Conservation (phyloP, 2,888 invertebrate genomes). For the Leptinotarsa juncta region DNA sequence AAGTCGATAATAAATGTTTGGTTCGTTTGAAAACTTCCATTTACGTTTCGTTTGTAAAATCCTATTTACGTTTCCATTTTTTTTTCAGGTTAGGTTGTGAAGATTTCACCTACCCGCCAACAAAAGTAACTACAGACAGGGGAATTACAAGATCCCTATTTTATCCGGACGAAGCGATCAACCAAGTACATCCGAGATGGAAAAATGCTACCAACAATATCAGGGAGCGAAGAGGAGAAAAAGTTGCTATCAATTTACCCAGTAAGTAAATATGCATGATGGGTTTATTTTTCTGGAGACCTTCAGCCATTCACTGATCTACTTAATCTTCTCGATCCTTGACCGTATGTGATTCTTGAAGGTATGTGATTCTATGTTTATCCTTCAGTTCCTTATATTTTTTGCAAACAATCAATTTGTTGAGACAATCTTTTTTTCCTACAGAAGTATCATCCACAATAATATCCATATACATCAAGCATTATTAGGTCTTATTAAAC, state of each 20-base stretch:
- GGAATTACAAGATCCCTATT: constrained; percentile 87
- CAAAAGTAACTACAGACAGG: constrained; percentile 76
- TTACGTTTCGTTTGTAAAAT: not conserved
- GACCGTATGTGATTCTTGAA: no score
- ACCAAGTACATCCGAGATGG: constrained; percentile 94
- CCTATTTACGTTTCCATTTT: no score
- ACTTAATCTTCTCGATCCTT: no score
- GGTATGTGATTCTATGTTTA: no score
- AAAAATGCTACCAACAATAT: constrained; percentile 94
- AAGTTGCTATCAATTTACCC: constrained; percentile 94
- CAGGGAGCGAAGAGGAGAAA: constrained; percentile 89
- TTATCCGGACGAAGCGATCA: constrained; percentile 96
- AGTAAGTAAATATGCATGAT: not conserved
- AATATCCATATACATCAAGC: no score
- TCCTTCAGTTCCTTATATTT: no score
- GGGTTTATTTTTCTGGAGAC: no score
- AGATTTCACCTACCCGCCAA: constrained; percentile 86
- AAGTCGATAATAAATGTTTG: not conserved
- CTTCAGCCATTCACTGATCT: no score
- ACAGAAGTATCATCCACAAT: no score
- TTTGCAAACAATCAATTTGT: no score
- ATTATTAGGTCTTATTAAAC: no score
- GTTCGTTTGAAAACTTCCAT: not conserved
- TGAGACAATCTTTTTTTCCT: no score
- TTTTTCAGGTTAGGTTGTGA: constrained; percentile 83